A percentile compares a stretch with the other conserved stretches of the same genome.
These are phyloP conservation scores for Aricia agestis DNA, from an alignment of 1,140 invertebrate genomes.

Conservation along the genomic window DNA sequence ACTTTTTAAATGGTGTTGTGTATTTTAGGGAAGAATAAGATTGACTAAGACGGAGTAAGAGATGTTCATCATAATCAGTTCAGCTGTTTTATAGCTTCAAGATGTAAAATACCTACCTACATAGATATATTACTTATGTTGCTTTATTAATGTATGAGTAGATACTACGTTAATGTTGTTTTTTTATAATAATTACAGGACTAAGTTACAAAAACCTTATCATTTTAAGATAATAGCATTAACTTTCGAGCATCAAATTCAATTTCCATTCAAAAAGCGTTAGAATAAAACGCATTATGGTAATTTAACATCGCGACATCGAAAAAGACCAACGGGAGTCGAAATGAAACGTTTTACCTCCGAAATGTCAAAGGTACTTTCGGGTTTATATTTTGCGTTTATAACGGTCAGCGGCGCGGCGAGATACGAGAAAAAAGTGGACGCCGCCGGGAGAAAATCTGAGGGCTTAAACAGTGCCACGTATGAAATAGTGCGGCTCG, in stretches of 20 bases:
- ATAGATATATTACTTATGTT: no score
- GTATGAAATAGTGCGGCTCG: conserved; percentile 72
- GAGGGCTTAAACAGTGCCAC: conserved; percentile 72
- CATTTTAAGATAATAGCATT: neutral
- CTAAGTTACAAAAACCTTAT: no score
- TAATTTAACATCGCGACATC: conserved; percentile 7
- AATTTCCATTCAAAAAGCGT: neutral
- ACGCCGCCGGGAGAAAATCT: conserved; percentile 69
- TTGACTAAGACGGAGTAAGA: no score
- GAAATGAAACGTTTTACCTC: conserved; percentile 68
- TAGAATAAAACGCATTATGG: conserved; percentile 11
- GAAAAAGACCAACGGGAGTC: conserved; percentile 51
- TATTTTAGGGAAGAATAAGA: no score
- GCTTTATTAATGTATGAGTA: no score
- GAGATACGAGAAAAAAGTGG: conserved; percentile 65
- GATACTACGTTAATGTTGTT: no score
- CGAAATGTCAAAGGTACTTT: conserved; percentile 73
- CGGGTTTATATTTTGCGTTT: conserved; percentile 74
- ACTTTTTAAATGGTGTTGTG: no score
- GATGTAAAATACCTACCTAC: no score
- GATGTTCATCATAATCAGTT: no score
- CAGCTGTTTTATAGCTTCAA: no score
- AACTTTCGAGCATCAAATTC: neutral
- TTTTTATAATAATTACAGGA: no score
- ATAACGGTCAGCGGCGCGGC: conserved; percentile 67